Evolutionary conservation across 2,113 vertebrate species (phyloP).

Genomic region (Lontra canadensis): DNA sequence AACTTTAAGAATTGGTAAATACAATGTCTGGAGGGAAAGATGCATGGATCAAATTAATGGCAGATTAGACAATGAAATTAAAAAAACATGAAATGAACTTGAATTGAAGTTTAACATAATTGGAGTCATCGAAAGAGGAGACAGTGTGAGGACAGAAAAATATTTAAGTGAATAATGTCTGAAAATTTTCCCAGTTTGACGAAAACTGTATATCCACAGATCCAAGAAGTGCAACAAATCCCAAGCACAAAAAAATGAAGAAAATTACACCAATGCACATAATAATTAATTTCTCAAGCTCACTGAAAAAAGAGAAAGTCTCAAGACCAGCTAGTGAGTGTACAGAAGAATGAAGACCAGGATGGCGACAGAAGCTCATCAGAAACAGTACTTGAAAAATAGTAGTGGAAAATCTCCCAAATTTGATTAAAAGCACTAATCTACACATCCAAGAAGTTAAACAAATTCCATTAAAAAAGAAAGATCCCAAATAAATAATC

Average conservation of each 20-base stretch:
- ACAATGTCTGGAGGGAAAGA: neutral
- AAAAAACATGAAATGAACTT: neutral
- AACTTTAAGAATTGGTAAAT: neutral
- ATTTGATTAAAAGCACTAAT: neutral
- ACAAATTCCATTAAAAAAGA: neutral
- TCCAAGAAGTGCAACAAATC: neutral
- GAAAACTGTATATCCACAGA: neutral
- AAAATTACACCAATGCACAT: rapidly evolving
- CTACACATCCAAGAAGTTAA: neutral
- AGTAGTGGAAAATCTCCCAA: rapidly evolving
- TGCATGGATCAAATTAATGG: neutral
- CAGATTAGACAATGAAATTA: neutral
- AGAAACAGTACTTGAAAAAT: no score
- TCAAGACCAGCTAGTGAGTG: rapidly evolving
- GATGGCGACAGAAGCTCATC: neutral
- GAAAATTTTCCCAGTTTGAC: neutral
- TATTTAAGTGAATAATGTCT: neutral
- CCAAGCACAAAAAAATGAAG: neutral
- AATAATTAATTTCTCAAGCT: rapidly evolving
- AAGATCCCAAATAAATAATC: neutral
- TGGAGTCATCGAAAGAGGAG: neutral
- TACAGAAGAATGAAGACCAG: rapidly evolving
- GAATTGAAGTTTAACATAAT: neutral
- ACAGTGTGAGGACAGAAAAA: rapidly evolving
- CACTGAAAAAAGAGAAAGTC: no score